Evolutionary conservation across 2,797 vertebrate genomes (phyloP), one percentile per base, ranked within the genome.

Genomic region (Platalea minor): DNA sequence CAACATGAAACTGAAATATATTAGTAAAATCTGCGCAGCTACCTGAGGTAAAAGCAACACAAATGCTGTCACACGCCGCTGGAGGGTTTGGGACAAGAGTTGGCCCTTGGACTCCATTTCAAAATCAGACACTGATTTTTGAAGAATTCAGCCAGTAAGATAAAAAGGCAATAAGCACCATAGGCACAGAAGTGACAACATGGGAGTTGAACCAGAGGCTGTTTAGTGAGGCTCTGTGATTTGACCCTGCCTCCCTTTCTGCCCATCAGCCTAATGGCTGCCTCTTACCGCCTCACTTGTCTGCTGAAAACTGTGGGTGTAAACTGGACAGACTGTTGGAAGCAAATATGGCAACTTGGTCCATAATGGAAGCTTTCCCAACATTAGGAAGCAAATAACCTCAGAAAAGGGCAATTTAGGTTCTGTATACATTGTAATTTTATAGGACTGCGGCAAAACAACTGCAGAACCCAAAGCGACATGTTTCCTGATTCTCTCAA

Each of bases 391-490:
- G 57, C 19, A 90, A 88, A 64, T 29, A 70, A 51, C 54, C 91
- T 68, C 51, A 73, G 70, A 41, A 88, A 91, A 81, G 39, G 11
- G 59, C 24, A 63, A 5, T 69, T 15, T 74, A 39, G 10, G 45
- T 31, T 94, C 61, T 59, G 12, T 8, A 11, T 11, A 31, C 18
- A 13, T 45, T 37, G 51, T 8, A 29, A 21, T 54, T 86, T 92
- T 75, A n/a, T 24, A 37, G 39, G 79, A n/a, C 65, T 86, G 83
- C 54, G 2, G 51, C 65, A 88, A 79, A 92, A 89, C 5, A 1
- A 48, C 80, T 79, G 88, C 94, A 84, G 94, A 95, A 63, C 91
- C 85, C 82, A 45, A 63, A 79, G 50, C 2, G 20, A 87, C 57
- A 37, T 6, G 0, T 84, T 88, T 64, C 65, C 89, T 39, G 4